phyloP scores from a whole-genome alignment of 37 sponge, comb jelly and placozoan species.

The Mnemiopsis leidyi region DNA sequence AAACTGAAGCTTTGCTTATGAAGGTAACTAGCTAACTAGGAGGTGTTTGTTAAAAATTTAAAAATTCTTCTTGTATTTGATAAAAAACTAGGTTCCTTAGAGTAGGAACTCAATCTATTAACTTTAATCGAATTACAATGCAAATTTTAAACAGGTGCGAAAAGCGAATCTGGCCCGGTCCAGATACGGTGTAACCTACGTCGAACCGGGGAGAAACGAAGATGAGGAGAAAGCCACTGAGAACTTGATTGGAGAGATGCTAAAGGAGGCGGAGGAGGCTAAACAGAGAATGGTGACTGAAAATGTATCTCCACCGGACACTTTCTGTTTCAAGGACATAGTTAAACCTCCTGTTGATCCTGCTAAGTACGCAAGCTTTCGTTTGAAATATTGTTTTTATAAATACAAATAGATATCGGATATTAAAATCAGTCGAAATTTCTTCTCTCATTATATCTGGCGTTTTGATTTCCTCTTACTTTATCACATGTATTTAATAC shows the following conservation, averaged over 20 bases:
- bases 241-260: neutral
- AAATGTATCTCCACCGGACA: neutral
- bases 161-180: neutral
- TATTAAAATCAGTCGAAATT: too few species aligned
- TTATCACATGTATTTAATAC: too few species aligned
- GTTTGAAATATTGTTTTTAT: too few species aligned
- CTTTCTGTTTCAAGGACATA: neutral
- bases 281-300: neutral
- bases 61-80: too few species aligned
- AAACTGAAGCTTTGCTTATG: neutral
- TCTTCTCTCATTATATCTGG: too few species aligned
- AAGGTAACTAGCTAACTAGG: too few species aligned
- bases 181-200: conserved; percentile 14
- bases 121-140: too few species aligned
- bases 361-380: neutral
- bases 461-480: too few species aligned
- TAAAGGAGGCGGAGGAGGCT: conserved; percentile 2
- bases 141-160: conserved; percentile 23
- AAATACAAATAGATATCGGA: neutral
- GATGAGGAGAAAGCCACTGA: neutral
- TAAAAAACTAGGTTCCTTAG: too few species aligned
- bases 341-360: neutral
- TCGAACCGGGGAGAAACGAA: conserved; percentile 33
- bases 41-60: too few species aligned
- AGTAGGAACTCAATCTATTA: too few species aligned